phyloP scores from a whole-genome alignment of 2,113 vertebrate species.

The Gorsachius goisagi region DNA sequence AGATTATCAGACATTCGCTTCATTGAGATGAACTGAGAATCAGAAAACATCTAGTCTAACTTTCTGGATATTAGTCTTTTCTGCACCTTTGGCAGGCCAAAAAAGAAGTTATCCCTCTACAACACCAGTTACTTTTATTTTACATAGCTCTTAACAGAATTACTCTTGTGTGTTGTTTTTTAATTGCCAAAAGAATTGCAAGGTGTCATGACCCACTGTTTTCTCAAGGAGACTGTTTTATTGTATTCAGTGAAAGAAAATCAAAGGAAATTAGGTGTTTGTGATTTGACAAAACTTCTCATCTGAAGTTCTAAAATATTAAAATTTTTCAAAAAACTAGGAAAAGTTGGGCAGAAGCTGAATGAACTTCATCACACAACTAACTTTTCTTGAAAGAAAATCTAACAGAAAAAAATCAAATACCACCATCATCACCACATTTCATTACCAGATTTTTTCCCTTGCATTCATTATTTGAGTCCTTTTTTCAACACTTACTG shows the following conservation, averaged over 20 bases:
- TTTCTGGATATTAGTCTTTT: neutral
- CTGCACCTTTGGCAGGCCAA: neutral
- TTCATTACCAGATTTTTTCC: neutral
- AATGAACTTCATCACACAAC: neutral
- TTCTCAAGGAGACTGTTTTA: neutral
- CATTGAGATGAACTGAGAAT: neutral
- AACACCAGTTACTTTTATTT: neutral
- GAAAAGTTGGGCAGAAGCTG: neutral
- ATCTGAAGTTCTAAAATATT: neutral
- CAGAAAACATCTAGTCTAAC: neutral
- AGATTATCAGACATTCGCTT: neutral
- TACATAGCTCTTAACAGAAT: neutral
- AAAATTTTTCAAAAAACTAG: neutral
- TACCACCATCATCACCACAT: neutral
- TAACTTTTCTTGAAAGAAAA: neutral
- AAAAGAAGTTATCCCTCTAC: neutral
- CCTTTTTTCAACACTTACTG: constrained; percentile 83
- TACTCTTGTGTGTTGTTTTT: neutral
- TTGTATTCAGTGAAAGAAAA: neutral
- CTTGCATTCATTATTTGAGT: neutral
- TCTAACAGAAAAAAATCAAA: neutral
- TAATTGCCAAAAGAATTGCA: neutral
- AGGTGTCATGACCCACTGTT: neutral
- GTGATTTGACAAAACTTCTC: neutral
- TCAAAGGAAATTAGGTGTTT: neutral